These are phyloP conservation scores for Heterohyrax brucei DNA, from an alignment of 2,797 vertebrate genomes.

Conservation along the genomic window DNA sequence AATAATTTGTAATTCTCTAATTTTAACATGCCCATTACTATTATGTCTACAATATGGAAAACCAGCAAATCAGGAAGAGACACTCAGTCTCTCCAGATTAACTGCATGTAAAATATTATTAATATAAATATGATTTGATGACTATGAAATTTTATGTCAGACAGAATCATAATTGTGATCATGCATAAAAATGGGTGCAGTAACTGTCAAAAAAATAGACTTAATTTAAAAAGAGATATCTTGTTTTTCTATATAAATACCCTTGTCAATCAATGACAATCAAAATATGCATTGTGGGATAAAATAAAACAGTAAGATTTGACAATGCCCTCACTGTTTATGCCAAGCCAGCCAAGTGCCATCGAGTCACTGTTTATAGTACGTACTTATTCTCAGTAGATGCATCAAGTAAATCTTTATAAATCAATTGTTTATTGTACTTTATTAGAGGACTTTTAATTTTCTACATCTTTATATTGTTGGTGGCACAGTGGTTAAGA, in stretches of 20 bases:
- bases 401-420: neutral
- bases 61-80: neutral
- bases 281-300: neutral
- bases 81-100: neutral
- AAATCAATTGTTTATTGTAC: neutral
- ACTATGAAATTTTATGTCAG: constrained; percentile 26
- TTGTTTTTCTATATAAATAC: constrained; percentile 21
- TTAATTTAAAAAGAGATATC: neutral
- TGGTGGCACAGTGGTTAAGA: neutral
- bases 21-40: constrained; percentile 22
- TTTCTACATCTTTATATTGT: neutral
- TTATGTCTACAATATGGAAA: constrained; percentile 29
- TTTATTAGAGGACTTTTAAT: neutral
- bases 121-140: neutral
- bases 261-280: neutral
- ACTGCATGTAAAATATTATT: neutral
- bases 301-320: neutral
- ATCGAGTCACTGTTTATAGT: neutral
- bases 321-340: neutral
- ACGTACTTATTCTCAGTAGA: neutral
- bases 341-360: too few relatives aligned
- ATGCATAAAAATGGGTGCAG: neutral
- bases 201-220: neutral
- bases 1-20: neutral
- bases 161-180: neutral